Base-by-base conservation (phyloP, 2,888 invertebrate species). In the Hypomecis atomaria region DNA sequence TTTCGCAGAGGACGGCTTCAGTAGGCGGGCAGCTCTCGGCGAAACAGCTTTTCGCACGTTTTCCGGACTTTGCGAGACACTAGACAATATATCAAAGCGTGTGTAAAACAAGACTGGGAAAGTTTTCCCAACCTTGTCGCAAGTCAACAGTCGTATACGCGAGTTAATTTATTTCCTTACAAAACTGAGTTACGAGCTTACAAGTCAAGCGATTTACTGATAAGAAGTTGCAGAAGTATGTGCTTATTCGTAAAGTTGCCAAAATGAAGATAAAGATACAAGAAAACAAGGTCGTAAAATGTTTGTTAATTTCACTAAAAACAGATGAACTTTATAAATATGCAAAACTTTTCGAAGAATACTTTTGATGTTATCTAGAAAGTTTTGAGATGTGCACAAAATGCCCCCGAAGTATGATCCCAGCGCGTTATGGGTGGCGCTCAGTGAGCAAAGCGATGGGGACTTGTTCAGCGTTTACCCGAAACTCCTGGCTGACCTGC, bases 391-490 rank as follows among this genome's bases (percentile, higher is more conserved):
- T 83, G 81, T 66, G 66, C 65, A 13, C 67, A 82, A 65, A 63
- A 92, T 92, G 92, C 70, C 84, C 45, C 74, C 71, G 0, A 86
- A 82, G 73, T 87, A 89, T 73, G 88, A 92, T 71, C 78, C 92
- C 6, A 92, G 86, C 71, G 76, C 84, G 11, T 68, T 92, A 50
- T 94, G 94, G 94, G 92, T 94, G 66, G 94, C 93, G 47, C 89
- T 94, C 69, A 94, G 89, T 78, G 90, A 94, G 62, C 85, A 90
- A 63, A 92, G 91, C 45, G 94, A 94, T 54, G 92, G 93, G 4
- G 94, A 95, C 77, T 89, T 96, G 48, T 96, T 96, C 79, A 93
- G 94, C 11, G 93, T 95, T 6, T 95, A 96, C 77, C 95, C 96
- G 0, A 94, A 94, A 75, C 86, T 96, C 2, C 90, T 96, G 82